Percentiles rank a stretch among this genome's conserved stretches.
phyloP scores from a whole-genome alignment of 2,888 invertebrate genomes.

The Phalera bucephala region DNA sequence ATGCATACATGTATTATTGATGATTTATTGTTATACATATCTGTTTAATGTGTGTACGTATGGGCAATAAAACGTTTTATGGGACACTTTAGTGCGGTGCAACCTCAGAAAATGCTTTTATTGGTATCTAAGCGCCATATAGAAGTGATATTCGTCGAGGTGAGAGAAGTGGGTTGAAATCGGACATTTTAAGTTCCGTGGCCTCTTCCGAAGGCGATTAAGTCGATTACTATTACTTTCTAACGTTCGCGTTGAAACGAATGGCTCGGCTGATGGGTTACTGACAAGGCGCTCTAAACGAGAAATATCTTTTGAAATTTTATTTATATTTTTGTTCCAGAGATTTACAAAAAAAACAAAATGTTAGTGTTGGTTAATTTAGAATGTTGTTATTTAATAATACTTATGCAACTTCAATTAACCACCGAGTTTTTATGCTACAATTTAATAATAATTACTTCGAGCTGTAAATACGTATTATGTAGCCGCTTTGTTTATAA shows the following conservation, averaged over 20 bases:
- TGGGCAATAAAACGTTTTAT: conserved; percentile 75
- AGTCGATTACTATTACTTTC: conserved; percentile 25
- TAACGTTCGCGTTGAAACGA: conserved; percentile 12
- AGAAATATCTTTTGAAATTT: too few relatives aligned
- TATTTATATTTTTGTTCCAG: too few relatives aligned
- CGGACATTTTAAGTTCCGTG: conserved; percentile 24
- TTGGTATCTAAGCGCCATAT: conserved; percentile 68
- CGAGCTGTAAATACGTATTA: too few relatives aligned
- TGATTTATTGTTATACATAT: conserved; percentile 75
- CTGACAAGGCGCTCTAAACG: conserved; percentile 9
- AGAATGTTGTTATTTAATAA: too few relatives aligned
- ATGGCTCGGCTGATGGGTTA: conserved; percentile 11
- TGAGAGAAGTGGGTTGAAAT: conserved; percentile 36
- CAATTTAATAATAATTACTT: too few relatives aligned
- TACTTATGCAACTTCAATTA: too few relatives aligned
- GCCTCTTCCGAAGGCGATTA: conserved; percentile 24
- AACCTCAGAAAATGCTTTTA: conserved; percentile 71
- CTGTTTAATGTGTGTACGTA: conserved; percentile 74
- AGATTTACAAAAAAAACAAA: too few relatives aligned
- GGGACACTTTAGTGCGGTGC: conserved; percentile 66
- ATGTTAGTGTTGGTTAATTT: too few relatives aligned
- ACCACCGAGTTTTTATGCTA: too few relatives aligned
- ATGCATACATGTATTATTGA: conserved; percentile 64
- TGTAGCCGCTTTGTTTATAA: too few relatives aligned
- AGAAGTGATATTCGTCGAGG: conserved; percentile 50